Evolutionary conservation across 2,797 vertebrate genomes (phyloP), one percentile per base, ranked within the genome.

Genomic region (Acanthiza pusilla): DNA sequence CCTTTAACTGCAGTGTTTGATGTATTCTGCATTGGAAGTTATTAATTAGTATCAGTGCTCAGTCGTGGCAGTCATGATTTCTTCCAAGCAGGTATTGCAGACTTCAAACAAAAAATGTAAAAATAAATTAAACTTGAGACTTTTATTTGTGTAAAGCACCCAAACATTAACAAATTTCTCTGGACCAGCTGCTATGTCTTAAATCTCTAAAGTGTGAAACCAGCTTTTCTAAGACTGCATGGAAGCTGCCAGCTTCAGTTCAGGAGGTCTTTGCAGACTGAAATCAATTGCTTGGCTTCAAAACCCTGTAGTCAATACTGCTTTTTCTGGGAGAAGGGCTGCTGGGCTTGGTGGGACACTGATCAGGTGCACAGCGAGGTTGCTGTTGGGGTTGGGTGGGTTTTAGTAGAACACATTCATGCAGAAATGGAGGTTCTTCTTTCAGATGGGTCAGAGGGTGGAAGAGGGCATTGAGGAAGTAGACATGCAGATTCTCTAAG

Each of bases 241-340:
- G 78, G 47, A 74, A 48, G 43, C 58, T 48, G 36, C 60, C 51
- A 76, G 26, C 88, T 90, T 75, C 51, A 50, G 81, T 77, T 95
- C 84, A 77, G 36, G 50, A 88, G 72, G 65, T 82, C 67, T 86
- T 95, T 21, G 13, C 63, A 87, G 67, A 34, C 34, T 29, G 51
- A 91, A 93, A 91, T 94, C 78, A 92, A 81, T 89, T 75, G 16
- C 57, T 75, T 60, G 51, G 26, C 66, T 96, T 83, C 67, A 82
- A 93, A 94, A 57, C 47, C 40, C 42, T 70, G 61, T 43, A 61
- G 92, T 91, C 85, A 63, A 88, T 93, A 89, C 54, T 88, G 47
- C 34, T 77, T 83, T 91, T 80, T 42, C 36, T 29, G 42, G 75
- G 40, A 76, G 79, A 74, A 82, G 62, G 42, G 43, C 89, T 91